Evolutionary conservation across 2,888 invertebrate genomes (phyloP).

Genomic region (Latrodectus hesperus): DNA sequence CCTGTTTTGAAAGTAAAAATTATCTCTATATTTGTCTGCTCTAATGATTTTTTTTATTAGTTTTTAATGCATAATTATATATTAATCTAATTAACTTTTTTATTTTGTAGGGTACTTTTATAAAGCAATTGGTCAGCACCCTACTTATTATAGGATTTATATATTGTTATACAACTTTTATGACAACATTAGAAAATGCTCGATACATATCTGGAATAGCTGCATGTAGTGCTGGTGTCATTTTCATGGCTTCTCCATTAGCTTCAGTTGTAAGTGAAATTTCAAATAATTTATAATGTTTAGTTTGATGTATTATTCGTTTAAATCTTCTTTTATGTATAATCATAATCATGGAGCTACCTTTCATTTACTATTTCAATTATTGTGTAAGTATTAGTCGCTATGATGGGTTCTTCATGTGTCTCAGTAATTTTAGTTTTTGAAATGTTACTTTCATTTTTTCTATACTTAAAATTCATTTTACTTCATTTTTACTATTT

Average conservation of each 20-base stretch:
- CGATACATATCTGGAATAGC: conserved; percentile 78
- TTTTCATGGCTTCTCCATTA: conserved; percentile 89
- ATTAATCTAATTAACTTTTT: not conserved
- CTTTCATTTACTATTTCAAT: too few relatives aligned
- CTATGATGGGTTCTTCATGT: too few relatives aligned
- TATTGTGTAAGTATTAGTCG: too few relatives aligned
- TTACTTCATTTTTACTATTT: too few relatives aligned
- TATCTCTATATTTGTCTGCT: not conserved
- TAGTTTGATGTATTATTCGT: too few relatives aligned
- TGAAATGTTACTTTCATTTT: too few relatives aligned
- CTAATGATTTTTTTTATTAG: too few relatives aligned
- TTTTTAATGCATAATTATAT: too few relatives aligned
- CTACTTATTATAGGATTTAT: conserved; percentile 32
- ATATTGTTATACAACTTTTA: conserved; percentile 40
- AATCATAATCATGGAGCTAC: too few relatives aligned
- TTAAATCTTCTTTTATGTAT: too few relatives aligned
- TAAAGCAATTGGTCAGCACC: conserved; percentile 31
- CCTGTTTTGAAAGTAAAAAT: not conserved
- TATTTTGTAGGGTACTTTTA: conserved; percentile 42
- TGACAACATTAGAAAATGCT: conserved; percentile 25
- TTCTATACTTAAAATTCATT: too few relatives aligned
- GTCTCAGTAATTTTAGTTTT: too few relatives aligned
- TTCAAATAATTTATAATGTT: not conserved
- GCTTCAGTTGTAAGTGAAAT: conserved; percentile 78
- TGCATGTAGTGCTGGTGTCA: conserved; percentile 83